Evolutionary conservation across 2,113 vertebrate genomes (phyloP), one percentile per base, ranked within the genome.

Genomic region (Heloderma charlesbogerti): DNA sequence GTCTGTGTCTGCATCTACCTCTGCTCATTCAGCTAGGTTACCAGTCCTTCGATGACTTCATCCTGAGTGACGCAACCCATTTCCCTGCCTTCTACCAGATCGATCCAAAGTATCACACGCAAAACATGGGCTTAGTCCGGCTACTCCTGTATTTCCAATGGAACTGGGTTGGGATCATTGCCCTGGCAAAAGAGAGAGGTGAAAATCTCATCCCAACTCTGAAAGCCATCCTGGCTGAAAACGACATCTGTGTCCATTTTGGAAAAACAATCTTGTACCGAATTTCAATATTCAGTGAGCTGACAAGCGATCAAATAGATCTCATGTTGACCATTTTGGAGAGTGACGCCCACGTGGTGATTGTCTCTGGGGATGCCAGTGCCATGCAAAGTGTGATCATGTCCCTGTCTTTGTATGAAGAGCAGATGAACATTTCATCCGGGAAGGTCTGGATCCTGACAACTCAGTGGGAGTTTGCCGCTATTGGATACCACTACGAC

Each of bases 91-190:
- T 95, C 60, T 91, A 92, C 15, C 87, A 79, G 37, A 51, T 75
- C 25, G 80, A 89, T 22, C 40, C n/a, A 3, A 63, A 57, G n/a
- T 71, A 94, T 20, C 71, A 1, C 2, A 9, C 1, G 15, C 78
- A 88, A 34, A 20, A 29, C 1, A 54, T 51, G 16, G 91, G 75
- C 0, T n/a, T 94, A 0, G 20, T 86, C 9, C 25, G 8, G 3
- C 43, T 93, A 9, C 31, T 93, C 37, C 60, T 91, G 1, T 37
- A 93, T 69, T 92, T 93, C 66, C 66, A 27, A 13, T 94, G 92
- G 93, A 88, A 34, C 0, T 93, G 81, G 81, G 74, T 93, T 63
- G 89, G 74, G 0, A 9, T 89, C 1, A 6, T 93, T 34, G 9
- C n/a, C 16, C 72, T 57, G 15, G 67, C 88, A 13, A 77, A 87